Conservation (phyloP, 2,113 vertebrate species). For the Pogonocichla stellata region DNA sequence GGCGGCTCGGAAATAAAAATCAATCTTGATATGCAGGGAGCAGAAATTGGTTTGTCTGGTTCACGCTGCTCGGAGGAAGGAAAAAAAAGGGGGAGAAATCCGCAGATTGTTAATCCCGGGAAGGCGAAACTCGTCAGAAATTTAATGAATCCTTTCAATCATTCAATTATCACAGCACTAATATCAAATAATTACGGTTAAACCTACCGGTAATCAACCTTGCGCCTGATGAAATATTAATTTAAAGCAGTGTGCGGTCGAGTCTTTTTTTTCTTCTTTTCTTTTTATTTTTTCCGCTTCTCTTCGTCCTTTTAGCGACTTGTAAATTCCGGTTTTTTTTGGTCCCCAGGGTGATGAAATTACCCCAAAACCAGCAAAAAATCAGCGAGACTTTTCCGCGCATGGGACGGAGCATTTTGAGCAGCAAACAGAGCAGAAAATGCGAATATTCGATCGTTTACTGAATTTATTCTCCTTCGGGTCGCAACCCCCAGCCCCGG, state of each 20-base stretch:
- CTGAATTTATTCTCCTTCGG: too few relatives aligned
- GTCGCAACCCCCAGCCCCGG: too few relatives aligned
- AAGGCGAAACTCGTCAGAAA: constrained; percentile 2
- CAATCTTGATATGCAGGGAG: constrained; percentile 75
- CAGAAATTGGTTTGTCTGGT: constrained; percentile 64
- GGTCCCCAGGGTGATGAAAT: not conserved
- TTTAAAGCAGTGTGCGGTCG: not conserved
- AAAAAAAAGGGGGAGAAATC: constrained; percentile 1
- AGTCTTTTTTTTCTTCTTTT: too few relatives aligned
- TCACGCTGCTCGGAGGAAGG: not conserved
- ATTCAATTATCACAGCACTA: constrained; percentile 61
- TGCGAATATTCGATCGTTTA: too few relatives aligned
- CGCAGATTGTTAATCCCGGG: constrained; percentile 28
- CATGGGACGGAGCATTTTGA: too few relatives aligned
- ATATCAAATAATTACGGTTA: constrained; percentile 60
- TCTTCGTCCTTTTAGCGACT: not conserved
- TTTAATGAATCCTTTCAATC: constrained; percentile 57
- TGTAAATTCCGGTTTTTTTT: not conserved
- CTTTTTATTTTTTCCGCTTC: not conserved
- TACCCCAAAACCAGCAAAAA: not conserved
- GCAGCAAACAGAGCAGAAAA: too few relatives aligned
- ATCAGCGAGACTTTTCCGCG: too few relatives aligned
- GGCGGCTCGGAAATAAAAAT: constrained; percentile 78
- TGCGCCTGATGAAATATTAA: constrained; percentile 48
- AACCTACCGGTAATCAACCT: constrained; percentile 45